These are phyloP conservation scores for Lophura nycthemera DNA, from an alignment of 2,113 vertebrate genomes.

Conservation along the genomic window DNA sequence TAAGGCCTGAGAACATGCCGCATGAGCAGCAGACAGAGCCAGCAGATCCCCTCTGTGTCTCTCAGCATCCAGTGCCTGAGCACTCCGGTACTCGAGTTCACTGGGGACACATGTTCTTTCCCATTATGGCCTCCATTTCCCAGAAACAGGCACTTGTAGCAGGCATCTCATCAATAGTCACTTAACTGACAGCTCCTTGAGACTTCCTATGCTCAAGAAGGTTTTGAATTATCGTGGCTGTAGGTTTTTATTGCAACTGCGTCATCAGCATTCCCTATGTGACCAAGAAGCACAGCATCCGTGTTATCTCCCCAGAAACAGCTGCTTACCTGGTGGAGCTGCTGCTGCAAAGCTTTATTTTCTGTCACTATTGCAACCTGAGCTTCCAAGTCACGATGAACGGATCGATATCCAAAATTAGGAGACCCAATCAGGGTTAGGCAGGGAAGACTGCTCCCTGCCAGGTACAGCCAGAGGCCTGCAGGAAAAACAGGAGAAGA, in stretches of 20 bases:
- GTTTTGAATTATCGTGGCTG: slow-evolving; percentile 11
- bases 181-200: slow-evolving; percentile 38
- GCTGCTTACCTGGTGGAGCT: slow-evolving; percentile 88
- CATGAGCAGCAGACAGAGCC: neutral
- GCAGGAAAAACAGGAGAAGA: slow-evolving; percentile 44
- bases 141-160: slow-evolving; percentile 30
- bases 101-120: neutral
- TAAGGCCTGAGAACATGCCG: neutral
- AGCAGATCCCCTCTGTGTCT: neutral
- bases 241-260: slow-evolving; percentile 3
- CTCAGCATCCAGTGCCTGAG: neutral
- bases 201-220: neutral
- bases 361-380: slow-evolving; percentile 96
- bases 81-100: neutral
- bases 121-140: neutral
- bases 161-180: slow-evolving; percentile 63
- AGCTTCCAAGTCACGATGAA: slow-evolving; percentile 96
- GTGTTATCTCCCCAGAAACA: rapidly evolving
- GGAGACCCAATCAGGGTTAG: slow-evolving; percentile 97
- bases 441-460: slow-evolving; percentile 88
- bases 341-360: slow-evolving; percentile 87
- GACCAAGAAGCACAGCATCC: neutral
- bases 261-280: neutral
- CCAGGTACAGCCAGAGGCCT: slow-evolving; percentile 97
- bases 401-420: slow-evolving; percentile 96